Conservation (phyloP, 2,113 vertebrate genomes). For the Sebastes fasciatus region DNA sequence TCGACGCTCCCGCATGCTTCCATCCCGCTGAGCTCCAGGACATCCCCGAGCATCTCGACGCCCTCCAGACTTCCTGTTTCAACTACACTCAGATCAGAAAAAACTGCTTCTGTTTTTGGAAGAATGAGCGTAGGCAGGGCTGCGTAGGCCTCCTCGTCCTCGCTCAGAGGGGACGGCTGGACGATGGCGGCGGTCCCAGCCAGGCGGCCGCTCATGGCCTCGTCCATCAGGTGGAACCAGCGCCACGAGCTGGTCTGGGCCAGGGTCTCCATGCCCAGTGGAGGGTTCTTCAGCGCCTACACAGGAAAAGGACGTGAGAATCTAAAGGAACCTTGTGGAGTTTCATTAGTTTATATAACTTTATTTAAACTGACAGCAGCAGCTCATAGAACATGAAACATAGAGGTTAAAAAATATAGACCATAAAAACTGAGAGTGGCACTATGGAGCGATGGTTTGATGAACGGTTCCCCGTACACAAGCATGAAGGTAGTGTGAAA, state of each 20-base stretch:
- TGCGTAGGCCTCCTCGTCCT: background rate
- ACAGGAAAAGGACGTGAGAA: background rate
- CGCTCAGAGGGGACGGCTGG: constrained; percentile 28
- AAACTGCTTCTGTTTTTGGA: background rate
- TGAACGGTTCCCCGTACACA: too few relatives aligned
- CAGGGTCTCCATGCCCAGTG: constrained; percentile 48
- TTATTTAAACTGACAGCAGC: background rate
- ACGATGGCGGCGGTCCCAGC: constrained; percentile 39
- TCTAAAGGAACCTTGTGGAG: background rate
- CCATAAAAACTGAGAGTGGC: too few relatives aligned
- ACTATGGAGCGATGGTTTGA: too few relatives aligned
- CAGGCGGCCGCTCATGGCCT: constrained; percentile 65
- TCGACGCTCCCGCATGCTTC: background rate
- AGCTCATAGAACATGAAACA: background rate
- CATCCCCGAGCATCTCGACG: background rate
- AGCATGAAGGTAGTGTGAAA: too few relatives aligned
- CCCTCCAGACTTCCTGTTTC: background rate
- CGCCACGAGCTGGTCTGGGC: constrained; percentile 70
- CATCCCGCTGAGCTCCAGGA: background rate
- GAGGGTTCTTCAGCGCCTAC: constrained; percentile 73
- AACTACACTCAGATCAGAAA: background rate
- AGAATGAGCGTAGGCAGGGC: background rate
- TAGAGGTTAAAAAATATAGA: too few relatives aligned
- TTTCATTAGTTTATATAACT: background rate
- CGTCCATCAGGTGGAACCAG: constrained; percentile 77